Evolutionary conservation across 2,797 vertebrate genomes (phyloP), one percentile per base, ranked within the genome.

Genomic region (Smutsia gigantea): DNA sequence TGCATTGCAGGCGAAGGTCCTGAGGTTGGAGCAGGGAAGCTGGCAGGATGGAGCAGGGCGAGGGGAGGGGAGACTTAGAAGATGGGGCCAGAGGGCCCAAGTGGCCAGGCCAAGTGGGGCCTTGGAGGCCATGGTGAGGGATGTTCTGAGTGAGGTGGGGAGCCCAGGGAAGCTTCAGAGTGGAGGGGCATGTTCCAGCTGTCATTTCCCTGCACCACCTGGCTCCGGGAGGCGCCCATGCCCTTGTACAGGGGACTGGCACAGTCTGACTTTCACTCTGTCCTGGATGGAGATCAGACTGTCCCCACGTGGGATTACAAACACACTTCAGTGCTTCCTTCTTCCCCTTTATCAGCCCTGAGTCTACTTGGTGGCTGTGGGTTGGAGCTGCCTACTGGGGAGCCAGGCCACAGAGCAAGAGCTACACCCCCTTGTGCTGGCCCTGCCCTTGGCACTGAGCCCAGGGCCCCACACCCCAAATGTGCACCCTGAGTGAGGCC

Each of bases 1-100:
- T 7, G 0, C 1, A 0, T 12, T 21, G 1, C 0, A 0, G 29
- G n/a, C 39, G 46, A 91, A 91, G 82, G n/a, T 68, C 94, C 89
- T 75, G 59, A 23, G 90, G 53, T 5, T 15, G 74, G 42, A 42
- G 51, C 17, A 4, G 0, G 46, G 63, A 15, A 23, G 72, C 15
- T 2, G 0, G 46, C 21, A 1, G 11, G 49, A 18, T 39, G 27
- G 69, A 17, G 46, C 55, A 23, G 15, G 15, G 12, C 5, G 0
- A 9, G 34, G 27, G 27, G 15, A 10, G 25, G 57, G 11, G 2
- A 21, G 15, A 19, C 46, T 23, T 27, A 49, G 46, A 34, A 46
- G 14, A 5, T 1, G 31, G 64, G 53, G 13, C 29, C 59, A 77
- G 39, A 37, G 39, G 34, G 23, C 13, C 11, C 31, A 5, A 3